Evolutionary conservation across 2,797 vertebrate genomes (phyloP).

Genomic region (Cygnus olor): DNA sequence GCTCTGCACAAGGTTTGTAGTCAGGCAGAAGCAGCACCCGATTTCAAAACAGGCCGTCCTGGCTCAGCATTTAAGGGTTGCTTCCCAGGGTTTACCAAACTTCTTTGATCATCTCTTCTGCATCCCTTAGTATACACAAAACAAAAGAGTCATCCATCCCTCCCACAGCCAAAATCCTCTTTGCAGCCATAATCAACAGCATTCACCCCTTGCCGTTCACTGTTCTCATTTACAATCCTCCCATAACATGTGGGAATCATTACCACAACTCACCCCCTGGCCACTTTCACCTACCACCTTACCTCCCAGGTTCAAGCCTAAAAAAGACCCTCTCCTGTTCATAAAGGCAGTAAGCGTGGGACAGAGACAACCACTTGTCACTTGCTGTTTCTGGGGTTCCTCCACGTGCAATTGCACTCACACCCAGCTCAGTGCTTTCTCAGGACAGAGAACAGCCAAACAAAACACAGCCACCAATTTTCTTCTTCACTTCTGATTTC

Average conservation of each 20-base stretch:
- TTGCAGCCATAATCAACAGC: constrained; percentile 61
- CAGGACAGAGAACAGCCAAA: not conserved
- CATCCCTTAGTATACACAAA: not conserved
- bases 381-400: not conserved
- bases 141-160: not conserved
- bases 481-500: not conserved
- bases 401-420: fast-evolving
- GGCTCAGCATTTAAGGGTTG: not conserved
- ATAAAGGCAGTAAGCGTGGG: not conserved
- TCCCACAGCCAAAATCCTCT: constrained; percentile 63
- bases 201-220: not conserved
- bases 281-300: too few relatives aligned
- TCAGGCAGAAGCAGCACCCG: constrained; percentile 1
- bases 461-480: not conserved
- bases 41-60: not conserved
- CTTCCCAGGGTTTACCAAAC: constrained; percentile 11
- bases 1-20: not conserved
- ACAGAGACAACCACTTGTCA: not conserved
- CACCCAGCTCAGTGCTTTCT: not conserved
- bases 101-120: constrained; percentile 36
- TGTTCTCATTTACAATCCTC: not conserved
- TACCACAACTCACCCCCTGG: not conserved
- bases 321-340: not conserved
- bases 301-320: not conserved
- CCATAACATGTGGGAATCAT: not conserved